phyloP scores from a whole-genome alignment of 2,797 vertebrate genomes.

The Phrynocephalus vlangalii region DNA sequence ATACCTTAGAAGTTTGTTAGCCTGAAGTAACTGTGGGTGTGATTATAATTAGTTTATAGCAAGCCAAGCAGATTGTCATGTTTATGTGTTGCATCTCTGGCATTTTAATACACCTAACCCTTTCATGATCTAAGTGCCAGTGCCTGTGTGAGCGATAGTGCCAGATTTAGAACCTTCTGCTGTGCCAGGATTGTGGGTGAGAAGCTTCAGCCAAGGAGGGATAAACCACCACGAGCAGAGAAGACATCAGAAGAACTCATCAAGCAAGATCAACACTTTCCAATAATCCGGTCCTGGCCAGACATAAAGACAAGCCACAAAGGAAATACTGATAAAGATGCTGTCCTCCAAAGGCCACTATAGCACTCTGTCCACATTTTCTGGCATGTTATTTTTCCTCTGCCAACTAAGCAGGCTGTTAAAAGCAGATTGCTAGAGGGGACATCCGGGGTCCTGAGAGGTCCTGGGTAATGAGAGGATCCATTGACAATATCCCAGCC shows the following conservation, averaged over 20 bases:
- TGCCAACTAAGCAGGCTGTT: conserved; percentile 42
- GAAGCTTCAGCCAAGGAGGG: conserved; percentile 9
- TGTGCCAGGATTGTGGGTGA: background rate
- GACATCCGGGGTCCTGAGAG: conserved; percentile 23
- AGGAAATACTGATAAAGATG: conserved; percentile 34
- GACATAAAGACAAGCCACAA: conserved; percentile 28
- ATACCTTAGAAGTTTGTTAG: background rate
- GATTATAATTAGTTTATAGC: background rate
- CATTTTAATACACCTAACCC: conserved; percentile 17
- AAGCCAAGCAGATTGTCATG: background rate
- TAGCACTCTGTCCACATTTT: conserved; percentile 24
- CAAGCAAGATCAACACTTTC: conserved; percentile 48
- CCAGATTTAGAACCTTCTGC: background rate
- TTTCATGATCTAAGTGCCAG: conserved; percentile 3
- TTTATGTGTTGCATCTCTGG: background rate
- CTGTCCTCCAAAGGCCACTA: conserved; percentile 34
- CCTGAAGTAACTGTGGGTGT: background rate
- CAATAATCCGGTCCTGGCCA: conserved; percentile 41
- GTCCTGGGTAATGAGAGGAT: conserved; percentile 36
- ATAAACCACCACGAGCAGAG: conserved; percentile 9
- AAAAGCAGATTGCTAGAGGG: conserved; percentile 34
- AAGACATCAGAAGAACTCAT: conserved; percentile 37
- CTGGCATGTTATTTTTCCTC: conserved; percentile 21
- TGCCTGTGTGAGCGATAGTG: background rate
- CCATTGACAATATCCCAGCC: conserved; percentile 32